phyloP scores from a whole-genome alignment of 1,140 invertebrate genomes.

The Phenacoccus solenopsis region DNA sequence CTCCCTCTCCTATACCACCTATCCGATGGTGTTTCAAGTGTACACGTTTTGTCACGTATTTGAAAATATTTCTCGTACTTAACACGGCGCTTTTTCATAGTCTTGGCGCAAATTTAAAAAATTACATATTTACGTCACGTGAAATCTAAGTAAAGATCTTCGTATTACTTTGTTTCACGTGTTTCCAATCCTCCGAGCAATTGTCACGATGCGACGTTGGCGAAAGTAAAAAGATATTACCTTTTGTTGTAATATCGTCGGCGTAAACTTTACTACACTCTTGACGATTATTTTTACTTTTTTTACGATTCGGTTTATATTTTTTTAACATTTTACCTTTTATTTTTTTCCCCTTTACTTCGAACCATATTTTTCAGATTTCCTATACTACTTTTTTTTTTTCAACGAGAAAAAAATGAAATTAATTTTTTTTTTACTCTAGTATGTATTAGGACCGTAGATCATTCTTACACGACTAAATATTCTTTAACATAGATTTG shows the following conservation, averaged over 20 bases:
- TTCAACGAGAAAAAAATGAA: too few species aligned
- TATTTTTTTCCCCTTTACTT: too few species aligned
- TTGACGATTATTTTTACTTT: constrained; percentile 3
- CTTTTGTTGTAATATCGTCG: constrained; percentile 1
- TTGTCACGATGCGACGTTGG: background rate
- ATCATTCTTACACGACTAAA: too few species aligned
- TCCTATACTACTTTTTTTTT: too few species aligned
- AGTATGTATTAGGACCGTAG: too few species aligned
- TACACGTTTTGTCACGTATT: background rate
- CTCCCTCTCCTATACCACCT: too few species aligned
- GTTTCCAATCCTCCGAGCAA: background rate
- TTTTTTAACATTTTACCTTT: background rate
- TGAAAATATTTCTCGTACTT: background rate
- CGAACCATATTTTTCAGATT: too few species aligned
- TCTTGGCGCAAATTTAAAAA: background rate
- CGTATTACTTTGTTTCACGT: background rate
- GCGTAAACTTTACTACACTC: background rate
- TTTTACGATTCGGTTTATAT: background rate
- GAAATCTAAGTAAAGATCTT: background rate
- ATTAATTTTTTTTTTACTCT: too few species aligned
- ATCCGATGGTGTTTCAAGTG: too few species aligned
- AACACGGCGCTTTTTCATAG: too few species aligned
- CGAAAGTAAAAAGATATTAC: constrained; percentile 3
- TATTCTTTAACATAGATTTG: too few species aligned
- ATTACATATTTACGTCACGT: background rate